phyloP scores from a whole-genome alignment of 1,140 invertebrate species.

The Drosophila ogumai region DNA sequence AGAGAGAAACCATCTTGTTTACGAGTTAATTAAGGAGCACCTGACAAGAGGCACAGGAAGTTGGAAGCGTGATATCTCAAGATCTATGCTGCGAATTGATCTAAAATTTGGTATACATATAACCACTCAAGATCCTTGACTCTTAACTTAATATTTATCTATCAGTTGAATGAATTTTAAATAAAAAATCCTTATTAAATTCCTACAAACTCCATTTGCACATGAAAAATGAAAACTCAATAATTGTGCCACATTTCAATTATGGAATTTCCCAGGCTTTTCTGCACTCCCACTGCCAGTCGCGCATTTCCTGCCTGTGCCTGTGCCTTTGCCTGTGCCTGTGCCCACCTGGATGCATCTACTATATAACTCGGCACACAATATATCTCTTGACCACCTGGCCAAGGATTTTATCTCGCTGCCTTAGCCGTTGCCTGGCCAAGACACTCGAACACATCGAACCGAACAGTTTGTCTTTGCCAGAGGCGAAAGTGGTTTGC shows the following conservation, averaged over 20 bases:
- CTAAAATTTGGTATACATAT: not conserved
- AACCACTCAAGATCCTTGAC: not conserved
- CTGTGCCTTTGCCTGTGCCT: conserved; percentile 4
- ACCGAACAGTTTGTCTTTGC: conserved; percentile 35
- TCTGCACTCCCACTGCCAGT: conserved; percentile 8
- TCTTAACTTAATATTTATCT: not conserved
- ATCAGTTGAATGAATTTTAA: not conserved
- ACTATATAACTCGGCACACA: conserved; percentile 42
- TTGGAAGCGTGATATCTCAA: not conserved
- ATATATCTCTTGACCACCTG: conserved; percentile 52
- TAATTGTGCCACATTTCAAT: conserved; percentile 35
- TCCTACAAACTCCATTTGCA: not conserved
- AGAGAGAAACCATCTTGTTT: conserved; percentile 25
- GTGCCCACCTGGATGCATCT: conserved; percentile 48
- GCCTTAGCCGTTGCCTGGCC: not conserved
- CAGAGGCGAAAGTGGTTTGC: conserved; percentile 67
- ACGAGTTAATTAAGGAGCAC: conserved; percentile 18
- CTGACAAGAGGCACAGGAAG: not conserved
- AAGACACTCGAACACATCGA: conserved; percentile 37
- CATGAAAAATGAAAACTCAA: conserved; percentile 8
- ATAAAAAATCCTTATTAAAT: not conserved
- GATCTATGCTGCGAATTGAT: not conserved
- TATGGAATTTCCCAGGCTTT: conserved; percentile 27
- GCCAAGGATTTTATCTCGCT: conserved; percentile 45
- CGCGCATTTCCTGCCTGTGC: conserved; percentile 11